phyloP scores from a whole-genome alignment of 2,797 vertebrate species.

The Chelon labrosus region DNA sequence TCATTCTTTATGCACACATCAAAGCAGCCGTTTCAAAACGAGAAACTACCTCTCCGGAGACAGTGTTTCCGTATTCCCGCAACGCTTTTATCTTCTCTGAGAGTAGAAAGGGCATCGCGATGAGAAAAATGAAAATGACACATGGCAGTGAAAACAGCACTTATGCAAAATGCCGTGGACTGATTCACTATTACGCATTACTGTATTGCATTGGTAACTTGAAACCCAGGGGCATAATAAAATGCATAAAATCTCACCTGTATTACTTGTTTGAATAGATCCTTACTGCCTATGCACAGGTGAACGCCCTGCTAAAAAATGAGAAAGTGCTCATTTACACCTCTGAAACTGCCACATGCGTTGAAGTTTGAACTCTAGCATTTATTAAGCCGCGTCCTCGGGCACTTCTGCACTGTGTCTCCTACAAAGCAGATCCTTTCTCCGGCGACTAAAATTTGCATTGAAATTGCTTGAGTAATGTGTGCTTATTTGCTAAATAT shows the following conservation, averaged over 20 bases:
- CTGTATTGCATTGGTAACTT: neutral
- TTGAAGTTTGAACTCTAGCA: slow-evolving; percentile 37
- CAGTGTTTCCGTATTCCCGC: slow-evolving; percentile 29
- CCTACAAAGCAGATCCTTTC: slow-evolving; percentile 38
- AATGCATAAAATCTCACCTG: slow-evolving; percentile 5
- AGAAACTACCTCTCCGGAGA: slow-evolving; percentile 19
- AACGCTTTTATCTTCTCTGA: slow-evolving; percentile 41
- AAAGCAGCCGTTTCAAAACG: slow-evolving; percentile 45
- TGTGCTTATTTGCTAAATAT: slow-evolving; percentile 63
- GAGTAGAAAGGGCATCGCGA: slow-evolving; percentile 20
- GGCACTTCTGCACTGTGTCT: slow-evolving; percentile 32
- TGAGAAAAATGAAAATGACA: slow-evolving; percentile 15
- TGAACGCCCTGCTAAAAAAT: slow-evolving; percentile 29
- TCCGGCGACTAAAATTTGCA: slow-evolving; percentile 62
- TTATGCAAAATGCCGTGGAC: neutral
- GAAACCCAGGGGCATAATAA: slow-evolving; percentile 2
- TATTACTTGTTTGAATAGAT: slow-evolving; percentile 7
- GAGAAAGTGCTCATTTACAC: slow-evolving; percentile 43
- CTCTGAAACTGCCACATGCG: slow-evolving; percentile 14
- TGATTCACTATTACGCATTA: slow-evolving; percentile 4
- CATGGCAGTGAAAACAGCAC: slow-evolving; percentile 21
- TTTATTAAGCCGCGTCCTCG: slow-evolving; percentile 45
- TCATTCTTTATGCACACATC: slow-evolving; percentile 34
- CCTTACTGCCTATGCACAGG: neutral
- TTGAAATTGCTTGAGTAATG: slow-evolving; percentile 62